Evolutionary conservation across 2,888 invertebrate genomes (phyloP).

Genomic region (Portevinia maculata): DNA sequence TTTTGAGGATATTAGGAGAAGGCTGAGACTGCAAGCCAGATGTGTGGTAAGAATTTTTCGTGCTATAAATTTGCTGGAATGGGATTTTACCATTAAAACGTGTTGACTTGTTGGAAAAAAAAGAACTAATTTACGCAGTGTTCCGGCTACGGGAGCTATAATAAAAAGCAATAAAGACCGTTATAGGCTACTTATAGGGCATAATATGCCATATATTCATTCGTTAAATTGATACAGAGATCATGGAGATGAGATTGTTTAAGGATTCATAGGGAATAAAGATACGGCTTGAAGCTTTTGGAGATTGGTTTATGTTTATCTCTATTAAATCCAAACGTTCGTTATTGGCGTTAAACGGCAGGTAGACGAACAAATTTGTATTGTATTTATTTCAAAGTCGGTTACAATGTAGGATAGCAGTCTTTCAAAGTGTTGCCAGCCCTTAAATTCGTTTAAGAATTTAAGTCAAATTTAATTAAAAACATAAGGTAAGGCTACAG

Average conservation of each 20-base stretch:
- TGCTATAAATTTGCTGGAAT: conserved; percentile 44
- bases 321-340: no score
- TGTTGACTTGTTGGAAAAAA: conserved; percentile 48
- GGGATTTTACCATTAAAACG: conserved; percentile 34
- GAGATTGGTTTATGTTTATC: no score
- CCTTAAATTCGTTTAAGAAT: no score
- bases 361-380: no score
- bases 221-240: not conserved
- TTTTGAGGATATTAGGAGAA: conserved; percentile 39
- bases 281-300: no score
- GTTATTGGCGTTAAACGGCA: no score
- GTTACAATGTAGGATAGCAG: no score
- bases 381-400: no score
- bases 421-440: no score
- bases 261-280: no score
- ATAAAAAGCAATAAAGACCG: conserved; percentile 28
- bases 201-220: conserved; percentile 24
- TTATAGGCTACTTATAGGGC: conserved; percentile 17
- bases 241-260: not conserved
- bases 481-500: no score
- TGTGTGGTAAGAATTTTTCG: conserved; percentile 11
- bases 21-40: not conserved
- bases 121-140: not conserved
- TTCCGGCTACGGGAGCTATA: not conserved
- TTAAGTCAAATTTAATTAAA: no score